A percentile compares a stretch with the other conserved stretches of the same genome.
These are phyloP conservation scores for Rhea pennata DNA, from an alignment of 2,113 vertebrate species.

Conservation along the genomic window DNA sequence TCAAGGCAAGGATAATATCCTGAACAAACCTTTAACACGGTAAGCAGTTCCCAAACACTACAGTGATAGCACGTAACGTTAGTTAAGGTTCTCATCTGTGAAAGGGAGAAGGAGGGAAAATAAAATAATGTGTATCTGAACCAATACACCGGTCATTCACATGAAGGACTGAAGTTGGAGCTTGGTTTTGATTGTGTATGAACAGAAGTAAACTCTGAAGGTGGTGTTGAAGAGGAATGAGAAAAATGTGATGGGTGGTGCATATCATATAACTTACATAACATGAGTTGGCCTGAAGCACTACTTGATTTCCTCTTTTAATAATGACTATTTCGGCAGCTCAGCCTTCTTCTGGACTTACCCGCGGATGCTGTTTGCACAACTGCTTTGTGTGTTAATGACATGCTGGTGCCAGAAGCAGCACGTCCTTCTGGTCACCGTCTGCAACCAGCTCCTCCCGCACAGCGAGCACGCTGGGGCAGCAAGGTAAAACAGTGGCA, in stretches of 20 bases:
- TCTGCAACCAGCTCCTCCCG: neutral
- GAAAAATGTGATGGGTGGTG: neutral
- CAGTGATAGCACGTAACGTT: neutral
- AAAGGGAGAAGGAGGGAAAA: neutral
- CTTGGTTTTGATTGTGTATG: neutral
- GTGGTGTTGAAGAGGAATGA: neutral
- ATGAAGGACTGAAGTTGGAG: neutral
- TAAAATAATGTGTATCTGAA: neutral
- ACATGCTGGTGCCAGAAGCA: neutral
- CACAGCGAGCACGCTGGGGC: fast-evolving
- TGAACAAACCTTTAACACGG: neutral
- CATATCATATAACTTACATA: fast-evolving
- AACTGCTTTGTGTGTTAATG: fast-evolving
- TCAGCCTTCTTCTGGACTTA: fast-evolving
- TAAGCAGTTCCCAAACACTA: neutral
- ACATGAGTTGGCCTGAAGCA: neutral
- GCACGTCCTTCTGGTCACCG: fast-evolving
- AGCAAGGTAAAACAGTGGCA: neutral
- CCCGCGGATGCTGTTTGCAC: fast-evolving
- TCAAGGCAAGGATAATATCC: neutral
- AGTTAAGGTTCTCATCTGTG: neutral
- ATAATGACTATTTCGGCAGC: fast-evolving
- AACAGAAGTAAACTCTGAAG: neutral
- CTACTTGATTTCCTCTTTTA: fast-evolving
- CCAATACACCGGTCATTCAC: neutral